Evolutionary conservation across 2,113 vertebrate species (phyloP).

Genomic region (Anoplopoma fimbria): DNA sequence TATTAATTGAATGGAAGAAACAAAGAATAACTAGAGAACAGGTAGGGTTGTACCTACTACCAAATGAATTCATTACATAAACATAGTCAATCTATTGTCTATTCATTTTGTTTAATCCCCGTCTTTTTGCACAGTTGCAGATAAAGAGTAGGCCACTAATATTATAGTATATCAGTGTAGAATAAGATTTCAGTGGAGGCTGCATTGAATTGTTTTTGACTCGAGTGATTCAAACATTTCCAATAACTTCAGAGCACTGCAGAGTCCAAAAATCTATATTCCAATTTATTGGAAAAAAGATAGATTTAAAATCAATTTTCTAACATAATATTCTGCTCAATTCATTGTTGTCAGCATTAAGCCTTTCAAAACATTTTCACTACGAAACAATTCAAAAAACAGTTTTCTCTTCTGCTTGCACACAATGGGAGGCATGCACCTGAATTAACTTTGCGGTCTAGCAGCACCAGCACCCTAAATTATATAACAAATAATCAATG

Average conservation of each 20-base stretch:
- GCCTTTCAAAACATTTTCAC: neutral
- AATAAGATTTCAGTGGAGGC: neutral
- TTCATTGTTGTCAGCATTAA: no score
- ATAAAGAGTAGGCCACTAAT: neutral
- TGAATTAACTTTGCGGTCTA: no score
- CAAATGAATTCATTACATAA: neutral
- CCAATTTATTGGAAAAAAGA: neutral
- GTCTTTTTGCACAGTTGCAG: neutral
- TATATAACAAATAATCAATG: no score
- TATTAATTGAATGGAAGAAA: neutral
- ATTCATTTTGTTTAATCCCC: neutral
- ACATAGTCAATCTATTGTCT: neutral
- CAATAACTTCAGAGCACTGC: neutral
- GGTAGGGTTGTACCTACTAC: neutral
- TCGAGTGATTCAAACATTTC: neutral
- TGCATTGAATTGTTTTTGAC: neutral
- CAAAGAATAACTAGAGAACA: neutral
- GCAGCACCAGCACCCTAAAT: no score
- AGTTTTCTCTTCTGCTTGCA: neutral
- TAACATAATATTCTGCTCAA: no score
- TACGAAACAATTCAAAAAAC: neutral
- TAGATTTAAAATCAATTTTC: neutral
- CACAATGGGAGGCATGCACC: neutral
- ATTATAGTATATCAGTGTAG: no score
- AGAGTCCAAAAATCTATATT: neutral